Percentiles rank a stretch among this genome's conserved stretches.
phyloP scores from a whole-genome alignment of 2,797 vertebrate species.

The Pseudocheirus occidentalis region DNA sequence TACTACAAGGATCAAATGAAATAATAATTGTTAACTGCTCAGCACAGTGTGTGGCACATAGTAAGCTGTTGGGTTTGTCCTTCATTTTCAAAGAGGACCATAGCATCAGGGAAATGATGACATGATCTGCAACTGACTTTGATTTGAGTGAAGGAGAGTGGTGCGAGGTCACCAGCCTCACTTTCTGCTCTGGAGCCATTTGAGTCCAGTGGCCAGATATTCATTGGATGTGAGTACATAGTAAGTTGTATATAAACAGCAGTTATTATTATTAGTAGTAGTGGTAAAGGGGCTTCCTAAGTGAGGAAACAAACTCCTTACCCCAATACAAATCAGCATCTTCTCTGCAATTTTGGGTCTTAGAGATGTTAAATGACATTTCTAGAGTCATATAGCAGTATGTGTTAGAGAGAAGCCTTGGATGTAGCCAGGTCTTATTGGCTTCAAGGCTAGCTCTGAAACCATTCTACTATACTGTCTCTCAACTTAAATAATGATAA shows the following conservation, averaged over 20 bases:
- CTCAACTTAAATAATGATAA: neutral
- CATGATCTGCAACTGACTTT: too few species aligned
- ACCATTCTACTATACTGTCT: neutral
- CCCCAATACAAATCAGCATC: neutral
- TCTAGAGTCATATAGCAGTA: neutral
- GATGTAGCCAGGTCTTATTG: neutral
- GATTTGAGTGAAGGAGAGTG: too few species aligned
- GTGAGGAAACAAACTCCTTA: neutral
- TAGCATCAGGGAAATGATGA: too few species aligned
- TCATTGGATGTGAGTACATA: neutral
- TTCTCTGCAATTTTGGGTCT: neutral
- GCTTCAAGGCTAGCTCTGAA: neutral
- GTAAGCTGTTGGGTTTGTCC: neutral
- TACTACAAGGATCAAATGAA: neutral
- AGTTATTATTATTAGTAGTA: neutral
- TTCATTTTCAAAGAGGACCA: too few species aligned
- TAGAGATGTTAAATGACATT: neutral
- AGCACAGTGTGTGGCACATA: neutral
- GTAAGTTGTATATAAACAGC: neutral
- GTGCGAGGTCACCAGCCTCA: too few species aligned
- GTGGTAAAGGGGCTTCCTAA: too few species aligned
- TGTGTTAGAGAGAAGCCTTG: neutral
- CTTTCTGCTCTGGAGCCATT: too few species aligned
- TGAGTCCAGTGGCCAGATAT: too few species aligned
- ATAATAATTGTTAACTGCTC: neutral